phyloP scores from a whole-genome alignment of 2,888 invertebrate genomes.

The Heliconius ismenius region DNA sequence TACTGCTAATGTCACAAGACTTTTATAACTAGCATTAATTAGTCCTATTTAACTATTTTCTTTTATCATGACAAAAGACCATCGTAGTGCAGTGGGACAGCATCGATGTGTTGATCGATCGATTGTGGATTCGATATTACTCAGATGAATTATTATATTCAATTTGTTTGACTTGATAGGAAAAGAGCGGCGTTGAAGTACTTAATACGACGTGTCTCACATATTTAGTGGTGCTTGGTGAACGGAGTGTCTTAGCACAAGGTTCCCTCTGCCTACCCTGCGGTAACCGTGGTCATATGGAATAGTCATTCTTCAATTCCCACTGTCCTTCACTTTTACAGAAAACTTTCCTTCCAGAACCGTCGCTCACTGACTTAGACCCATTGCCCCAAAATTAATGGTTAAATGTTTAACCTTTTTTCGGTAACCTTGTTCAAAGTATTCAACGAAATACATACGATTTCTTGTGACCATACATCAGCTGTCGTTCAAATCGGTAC shows the following conservation, averaged over 20 bases:
- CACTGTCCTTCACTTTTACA: too few species aligned
- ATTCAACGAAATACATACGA: not conserved
- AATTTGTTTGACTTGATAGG: not conserved
- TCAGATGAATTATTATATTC: too few species aligned
- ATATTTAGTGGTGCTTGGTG: too few species aligned
- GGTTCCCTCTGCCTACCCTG: too few species aligned
- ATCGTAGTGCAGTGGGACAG: not conserved
- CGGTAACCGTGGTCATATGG: too few species aligned
- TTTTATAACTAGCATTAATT: not conserved
- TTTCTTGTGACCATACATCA: not conserved
- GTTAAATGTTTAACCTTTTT: not conserved
- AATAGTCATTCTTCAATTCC: too few species aligned
- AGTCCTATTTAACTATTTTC: not conserved
- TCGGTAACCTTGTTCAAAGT: not conserved
- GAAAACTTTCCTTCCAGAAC: too few species aligned
- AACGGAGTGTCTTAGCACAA: too few species aligned
- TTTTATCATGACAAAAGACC: not conserved
- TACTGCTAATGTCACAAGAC: not conserved
- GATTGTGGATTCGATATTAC: not conserved
- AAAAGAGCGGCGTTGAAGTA: not conserved
- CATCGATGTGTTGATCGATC: too few species aligned
- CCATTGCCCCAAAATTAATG: too few species aligned
- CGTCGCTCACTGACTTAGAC: not conserved
- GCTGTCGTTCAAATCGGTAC: not conserved
- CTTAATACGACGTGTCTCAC: too few species aligned